Conservation (phyloP, 2,888 invertebrate genomes). For the Mayetiola destructor region DNA sequence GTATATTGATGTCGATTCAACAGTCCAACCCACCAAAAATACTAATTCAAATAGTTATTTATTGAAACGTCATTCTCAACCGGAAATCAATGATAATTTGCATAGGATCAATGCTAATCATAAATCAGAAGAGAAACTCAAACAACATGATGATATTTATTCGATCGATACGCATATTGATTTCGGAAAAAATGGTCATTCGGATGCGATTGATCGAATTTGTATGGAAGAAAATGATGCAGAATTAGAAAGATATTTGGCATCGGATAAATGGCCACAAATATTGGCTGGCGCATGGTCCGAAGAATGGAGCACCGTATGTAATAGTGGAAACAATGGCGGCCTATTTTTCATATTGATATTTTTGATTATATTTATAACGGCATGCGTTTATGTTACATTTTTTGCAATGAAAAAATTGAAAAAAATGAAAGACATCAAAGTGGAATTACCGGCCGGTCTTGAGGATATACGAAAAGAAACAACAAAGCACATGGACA, state of each 20-base stretch:
- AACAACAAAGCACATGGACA: constrained; percentile 3
- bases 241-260: not conserved
- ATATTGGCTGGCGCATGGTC: constrained; percentile 14
- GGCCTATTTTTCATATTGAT: not conserved
- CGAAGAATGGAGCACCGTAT: not conserved
- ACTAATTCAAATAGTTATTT: not conserved
- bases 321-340: not conserved
- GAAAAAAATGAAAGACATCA: constrained; percentile 18
- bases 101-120: not conserved
- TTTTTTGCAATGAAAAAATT: constrained; percentile 15
- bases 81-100: constrained; percentile 19
- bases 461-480: constrained; percentile 17
- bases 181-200: too few relatives aligned
- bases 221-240: constrained; percentile 14
- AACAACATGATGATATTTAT: too few relatives aligned
- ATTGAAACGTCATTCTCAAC: constrained; percentile 20
- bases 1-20: not conserved
- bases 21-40: not conserved
- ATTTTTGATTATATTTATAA: constrained; percentile 1
- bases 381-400: constrained; percentile 9
- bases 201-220: too few relatives aligned
- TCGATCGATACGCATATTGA: too few relatives aligned
- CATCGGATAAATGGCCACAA: constrained; percentile 9
- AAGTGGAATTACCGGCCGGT: constrained; percentile 18
- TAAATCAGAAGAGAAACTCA: not conserved